Base-by-base conservation (phyloP, 2,797 vertebrate genomes). In the Cyclopterus lumpus region DNA sequence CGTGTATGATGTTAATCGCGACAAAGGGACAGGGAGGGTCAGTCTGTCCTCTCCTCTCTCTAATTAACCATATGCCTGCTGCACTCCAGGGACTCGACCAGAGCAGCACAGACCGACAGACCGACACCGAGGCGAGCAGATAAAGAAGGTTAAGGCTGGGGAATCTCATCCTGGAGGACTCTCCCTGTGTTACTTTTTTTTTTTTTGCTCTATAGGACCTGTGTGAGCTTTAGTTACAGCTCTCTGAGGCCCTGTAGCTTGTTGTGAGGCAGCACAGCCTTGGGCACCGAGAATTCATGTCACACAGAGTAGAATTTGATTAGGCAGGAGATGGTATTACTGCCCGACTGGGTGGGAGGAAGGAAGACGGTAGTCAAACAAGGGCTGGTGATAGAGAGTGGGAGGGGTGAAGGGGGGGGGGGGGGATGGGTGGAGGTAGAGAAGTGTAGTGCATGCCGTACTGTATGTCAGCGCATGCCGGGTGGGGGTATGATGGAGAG, bases 241-340 rank as follows among this genome's bases (percentile, higher is more conserved):
- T 87, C 79, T 79, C 79, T 49, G 61, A 14, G 63, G 80, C 86
- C 83, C 80, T 26, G 75, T 61, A 77, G 84, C 85, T 77, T 61
- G 76, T 83, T 42, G 48, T 4, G 81, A 88, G 77, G 80, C 75
- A 65, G 79, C 40, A 53, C 77, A 81, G 89, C 90, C 90, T 72
- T 81, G 86, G 84, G 88, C 86, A 59, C 75, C 73, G 57, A 83
- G 84, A 89, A 90, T 89, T 90, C 89, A 86, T 90, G 88, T 91
- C 89, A 86, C 86, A 86, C 85, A 79, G 77, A 85, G 86, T 77
- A 71, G 83, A 89, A 90, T 93, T 86, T 91, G 91, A 94, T 94
- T 92, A 93, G 87, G 83, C 85, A 79, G 84, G 86, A 88, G 89
- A 91, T 89, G 89, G 86, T 87, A 81, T 88, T 91, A 88, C 87